Percentiles rank a stretch among this genome's conserved stretches.
Evolutionary conservation across 1,140 invertebrate genomes (phyloP).

Genomic region (Drosophila nasuta): DNA sequence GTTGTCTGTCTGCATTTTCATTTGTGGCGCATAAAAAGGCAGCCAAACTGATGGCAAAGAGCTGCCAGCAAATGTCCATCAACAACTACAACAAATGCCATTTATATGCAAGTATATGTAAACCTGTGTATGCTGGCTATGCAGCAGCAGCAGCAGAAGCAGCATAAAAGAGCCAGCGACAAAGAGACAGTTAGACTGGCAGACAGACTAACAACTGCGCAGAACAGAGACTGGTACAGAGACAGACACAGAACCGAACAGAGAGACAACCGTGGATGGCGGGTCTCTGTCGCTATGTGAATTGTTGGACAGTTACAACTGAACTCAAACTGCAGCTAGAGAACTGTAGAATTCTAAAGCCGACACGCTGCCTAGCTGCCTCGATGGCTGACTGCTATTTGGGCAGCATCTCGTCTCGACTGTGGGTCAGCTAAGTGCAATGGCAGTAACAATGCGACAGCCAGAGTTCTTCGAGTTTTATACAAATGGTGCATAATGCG

Average conservation of each 20-base stretch:
- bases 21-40: conserved; percentile 79
- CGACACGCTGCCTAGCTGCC: conserved; percentile 27
- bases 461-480: conserved; percentile 13
- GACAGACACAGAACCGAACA: neutral
- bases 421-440: conserved; percentile 74
- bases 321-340: conserved; percentile 6
- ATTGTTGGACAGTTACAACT: conserved; percentile 37
- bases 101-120: conserved; percentile 41
- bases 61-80: conserved; percentile 82
- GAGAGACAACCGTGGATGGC: neutral
- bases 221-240: neutral
- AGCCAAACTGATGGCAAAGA: conserved; percentile 67
- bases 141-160: neutral
- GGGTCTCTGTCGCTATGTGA: conserved; percentile 3
- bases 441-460: conserved; percentile 44
- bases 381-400: conserved; percentile 31
- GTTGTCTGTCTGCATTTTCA: conserved; percentile 82
- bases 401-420: conserved; percentile 41
- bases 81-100: conserved; percentile 65
- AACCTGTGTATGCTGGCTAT: conserved; percentile 21
- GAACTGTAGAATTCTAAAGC: conserved; percentile 16
- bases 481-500: conserved; percentile 63
- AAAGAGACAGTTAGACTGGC: conserved; percentile 10
- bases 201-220: conserved; percentile 3
- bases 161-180: conserved; percentile 61